Conservation (phyloP, 2,113 vertebrate genomes). For the Cyrtonyx montezumae region DNA sequence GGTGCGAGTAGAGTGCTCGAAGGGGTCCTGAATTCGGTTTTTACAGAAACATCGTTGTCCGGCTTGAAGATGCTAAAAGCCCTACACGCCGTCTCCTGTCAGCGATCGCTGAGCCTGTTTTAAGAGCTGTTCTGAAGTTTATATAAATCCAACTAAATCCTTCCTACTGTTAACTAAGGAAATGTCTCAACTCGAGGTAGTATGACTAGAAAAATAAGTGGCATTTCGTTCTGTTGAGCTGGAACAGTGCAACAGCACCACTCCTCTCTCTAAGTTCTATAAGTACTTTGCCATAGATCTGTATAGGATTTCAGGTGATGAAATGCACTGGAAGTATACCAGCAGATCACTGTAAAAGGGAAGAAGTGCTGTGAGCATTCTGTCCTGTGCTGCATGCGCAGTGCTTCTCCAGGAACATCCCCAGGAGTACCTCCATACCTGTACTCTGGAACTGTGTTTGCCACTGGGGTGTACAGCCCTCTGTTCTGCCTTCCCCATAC, state of each 20-base stretch:
- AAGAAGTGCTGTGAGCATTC: background rate
- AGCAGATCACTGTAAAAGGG: background rate
- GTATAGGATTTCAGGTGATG: background rate
- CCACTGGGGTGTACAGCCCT: background rate
- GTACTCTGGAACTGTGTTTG: background rate
- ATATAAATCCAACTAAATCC: background rate
- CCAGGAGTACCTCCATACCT: background rate
- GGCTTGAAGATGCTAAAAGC: background rate
- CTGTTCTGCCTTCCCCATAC: background rate
- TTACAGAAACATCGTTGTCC: background rate
- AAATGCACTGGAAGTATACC: background rate
- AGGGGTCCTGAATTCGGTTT: background rate
- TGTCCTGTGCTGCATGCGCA: background rate
- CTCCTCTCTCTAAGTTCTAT: background rate
- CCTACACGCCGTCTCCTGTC: background rate
- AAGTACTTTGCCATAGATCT: background rate
- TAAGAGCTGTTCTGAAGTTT: background rate
- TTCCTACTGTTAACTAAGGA: background rate
- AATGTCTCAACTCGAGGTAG: background rate
- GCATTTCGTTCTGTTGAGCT: background rate
- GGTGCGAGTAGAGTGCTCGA: background rate
- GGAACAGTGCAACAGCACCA: background rate
- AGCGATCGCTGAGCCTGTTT: background rate
- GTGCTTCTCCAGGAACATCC: rapidly evolving
- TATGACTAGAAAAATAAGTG: background rate